Evolutionary conservation across 2,113 vertebrate species (phyloP), one percentile per base, ranked within the genome.

Genomic region (Pantherophis guttatus): DNA sequence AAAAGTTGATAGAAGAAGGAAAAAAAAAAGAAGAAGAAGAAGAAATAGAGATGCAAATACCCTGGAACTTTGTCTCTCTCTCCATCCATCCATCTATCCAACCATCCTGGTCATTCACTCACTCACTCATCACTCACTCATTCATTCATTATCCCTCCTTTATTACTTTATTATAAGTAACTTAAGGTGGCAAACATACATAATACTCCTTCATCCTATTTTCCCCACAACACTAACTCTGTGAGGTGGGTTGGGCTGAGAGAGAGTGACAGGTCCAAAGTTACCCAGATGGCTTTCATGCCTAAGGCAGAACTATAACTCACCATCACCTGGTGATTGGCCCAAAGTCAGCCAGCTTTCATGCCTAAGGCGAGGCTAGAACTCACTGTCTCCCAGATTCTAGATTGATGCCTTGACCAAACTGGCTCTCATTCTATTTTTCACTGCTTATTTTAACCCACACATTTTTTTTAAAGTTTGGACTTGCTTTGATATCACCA

Each of bases 401-500:
- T 65, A n/a, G 26, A 29, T 11, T 65, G 26, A 29, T 65, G 62
- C 26, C 62, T 65, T 65, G 3, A 29, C 23, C 26, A 65, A 65
- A n/a, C 29, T 65, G 62, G 62, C 26, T n/a, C 29, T 65, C 29
- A 12, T 65, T 87, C 87, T 9, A 26, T 91, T 92, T 57, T 15
- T 52, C 33, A 21, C 39, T 24, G 55, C 57, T 33, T 33, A 91
- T 59, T 91, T 91, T 86, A 24, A 19, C n/a, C 21, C 17, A 33
- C 55, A 86, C 23, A 58, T 33, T 23, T 33, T 33, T 91, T 59
- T 4, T 87, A 90, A 81, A 91, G 89, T 88, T 94, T 13, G 89
- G 15, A 8, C 5, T 91, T 58, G 90, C 44, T 58, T 0, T 62
- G 57, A 81, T 93, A 62, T 94, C 94, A 1, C 94, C 92, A 93